Evolutionary conservation across 2,113 vertebrate species (phyloP).

Genomic region (Xenus cinereus): DNA sequence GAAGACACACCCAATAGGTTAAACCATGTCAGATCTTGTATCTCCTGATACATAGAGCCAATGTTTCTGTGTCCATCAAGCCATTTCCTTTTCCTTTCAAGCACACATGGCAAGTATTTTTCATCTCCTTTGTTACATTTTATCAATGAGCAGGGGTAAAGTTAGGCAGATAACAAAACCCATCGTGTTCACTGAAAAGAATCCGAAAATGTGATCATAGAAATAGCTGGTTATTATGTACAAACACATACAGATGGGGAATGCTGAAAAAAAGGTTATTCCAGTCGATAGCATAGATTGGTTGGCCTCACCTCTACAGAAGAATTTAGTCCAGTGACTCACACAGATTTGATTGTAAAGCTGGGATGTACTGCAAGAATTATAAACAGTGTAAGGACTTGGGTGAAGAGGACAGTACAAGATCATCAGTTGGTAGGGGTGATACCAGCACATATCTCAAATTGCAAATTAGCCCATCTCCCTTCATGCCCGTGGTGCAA

Average conservation of each 20-base stretch:
- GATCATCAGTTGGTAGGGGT: background rate
- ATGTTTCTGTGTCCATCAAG: background rate
- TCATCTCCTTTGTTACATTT: background rate
- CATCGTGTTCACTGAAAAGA: background rate
- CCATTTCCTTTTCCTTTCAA: background rate
- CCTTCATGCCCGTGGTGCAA: background rate
- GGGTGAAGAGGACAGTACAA: background rate
- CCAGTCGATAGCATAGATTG: background rate
- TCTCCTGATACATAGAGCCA: background rate
- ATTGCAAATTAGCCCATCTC: background rate
- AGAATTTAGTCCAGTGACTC: background rate
- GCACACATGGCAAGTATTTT: background rate
- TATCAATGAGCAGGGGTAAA: background rate
- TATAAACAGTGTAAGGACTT: background rate
- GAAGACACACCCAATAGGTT: background rate
- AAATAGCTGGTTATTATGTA: background rate
- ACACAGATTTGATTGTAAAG: background rate
- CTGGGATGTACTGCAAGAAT: background rate
- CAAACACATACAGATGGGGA: background rate
- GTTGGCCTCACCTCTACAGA: background rate
- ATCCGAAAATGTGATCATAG: background rate
- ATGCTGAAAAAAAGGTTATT: background rate
- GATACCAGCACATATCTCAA: background rate
- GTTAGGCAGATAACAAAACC: background rate
- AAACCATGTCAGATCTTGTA: background rate